phyloP scores from a whole-genome alignment of 2,113 vertebrate species.

The Otocyon megalotis region DNA sequence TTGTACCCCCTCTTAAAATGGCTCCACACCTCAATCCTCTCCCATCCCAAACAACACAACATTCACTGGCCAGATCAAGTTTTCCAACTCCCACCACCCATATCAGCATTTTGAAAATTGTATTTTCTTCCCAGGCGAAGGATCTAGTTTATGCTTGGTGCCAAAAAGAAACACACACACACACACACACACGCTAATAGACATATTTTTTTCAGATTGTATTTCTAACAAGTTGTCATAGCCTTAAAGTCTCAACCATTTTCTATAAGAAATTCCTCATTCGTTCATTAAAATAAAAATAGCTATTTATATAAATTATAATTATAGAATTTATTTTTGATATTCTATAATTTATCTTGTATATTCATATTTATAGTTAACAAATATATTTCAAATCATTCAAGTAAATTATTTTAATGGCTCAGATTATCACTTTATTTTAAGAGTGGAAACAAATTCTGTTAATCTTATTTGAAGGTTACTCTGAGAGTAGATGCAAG shows the following conservation, averaged over 20 bases:
- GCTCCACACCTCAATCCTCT: background rate
- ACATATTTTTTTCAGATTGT: background rate
- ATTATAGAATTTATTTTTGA: background rate
- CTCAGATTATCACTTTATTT: background rate
- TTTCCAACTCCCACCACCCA: background rate
- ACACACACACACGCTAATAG: background rate
- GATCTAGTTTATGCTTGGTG: background rate
- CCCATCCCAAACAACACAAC: background rate
- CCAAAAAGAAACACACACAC: background rate
- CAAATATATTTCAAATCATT: background rate
- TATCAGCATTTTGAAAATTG: background rate
- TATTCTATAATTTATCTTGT: background rate
- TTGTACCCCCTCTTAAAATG: slow-evolving; percentile 41
- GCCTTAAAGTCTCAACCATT: background rate
- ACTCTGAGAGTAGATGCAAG: background rate
- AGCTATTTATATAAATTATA: background rate
- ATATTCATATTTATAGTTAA: background rate
- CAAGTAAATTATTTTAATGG: background rate
- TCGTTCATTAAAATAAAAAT: slow-evolving; percentile 6
- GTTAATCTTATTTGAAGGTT: background rate
- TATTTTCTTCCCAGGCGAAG: background rate
- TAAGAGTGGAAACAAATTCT: background rate
- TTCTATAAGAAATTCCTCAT: background rate
- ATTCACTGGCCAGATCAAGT: background rate
- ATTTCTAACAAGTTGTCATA: background rate